These are phyloP conservation scores for Chrysomallon squamiferum DNA, from an alignment of 1,140 invertebrate species.

Conservation along the genomic window DNA sequence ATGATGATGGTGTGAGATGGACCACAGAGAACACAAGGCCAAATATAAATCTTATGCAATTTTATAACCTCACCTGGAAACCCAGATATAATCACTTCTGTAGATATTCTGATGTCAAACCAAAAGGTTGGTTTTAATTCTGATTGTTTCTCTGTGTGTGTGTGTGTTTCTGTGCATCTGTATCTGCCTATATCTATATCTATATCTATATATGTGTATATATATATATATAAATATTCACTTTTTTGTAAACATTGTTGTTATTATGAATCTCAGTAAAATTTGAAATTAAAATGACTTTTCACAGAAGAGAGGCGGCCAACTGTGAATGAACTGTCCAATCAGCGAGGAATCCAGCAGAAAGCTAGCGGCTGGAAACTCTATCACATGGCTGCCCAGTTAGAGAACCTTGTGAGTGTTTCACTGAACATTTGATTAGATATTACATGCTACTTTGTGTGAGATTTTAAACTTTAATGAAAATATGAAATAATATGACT, in stretches of 20 bases:
- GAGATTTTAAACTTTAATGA: too few species aligned
- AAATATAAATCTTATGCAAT: slow-evolving; percentile 62
- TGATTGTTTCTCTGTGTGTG: not conserved
- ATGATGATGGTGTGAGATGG: slow-evolving; percentile 62
- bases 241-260: not conserved
- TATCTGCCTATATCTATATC: too few species aligned
- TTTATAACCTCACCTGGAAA: slow-evolving; percentile 69
- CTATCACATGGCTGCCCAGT: slow-evolving; percentile 87
- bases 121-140: slow-evolving; percentile 68
- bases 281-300: too few species aligned
- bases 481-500: too few species aligned
- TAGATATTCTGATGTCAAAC: slow-evolving; percentile 85
- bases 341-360: slow-evolving; percentile 84
- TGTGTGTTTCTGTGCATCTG: not conserved
- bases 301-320: slow-evolving; percentile 81
- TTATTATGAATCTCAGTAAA: too few species aligned
- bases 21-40: slow-evolving; percentile 56
- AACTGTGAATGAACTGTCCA: slow-evolving; percentile 86
- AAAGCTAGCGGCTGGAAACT: slow-evolving; percentile 96
- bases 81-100: slow-evolving; percentile 81
- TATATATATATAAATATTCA: not conserved
- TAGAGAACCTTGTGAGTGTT: slow-evolving; percentile 84
- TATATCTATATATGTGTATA: not conserved
- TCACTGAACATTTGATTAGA: too few species aligned
- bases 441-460: too few species aligned